These are phyloP conservation scores for Suricata suricatta DNA, from an alignment of 2,113 vertebrate genomes.

Conservation along the genomic window DNA sequence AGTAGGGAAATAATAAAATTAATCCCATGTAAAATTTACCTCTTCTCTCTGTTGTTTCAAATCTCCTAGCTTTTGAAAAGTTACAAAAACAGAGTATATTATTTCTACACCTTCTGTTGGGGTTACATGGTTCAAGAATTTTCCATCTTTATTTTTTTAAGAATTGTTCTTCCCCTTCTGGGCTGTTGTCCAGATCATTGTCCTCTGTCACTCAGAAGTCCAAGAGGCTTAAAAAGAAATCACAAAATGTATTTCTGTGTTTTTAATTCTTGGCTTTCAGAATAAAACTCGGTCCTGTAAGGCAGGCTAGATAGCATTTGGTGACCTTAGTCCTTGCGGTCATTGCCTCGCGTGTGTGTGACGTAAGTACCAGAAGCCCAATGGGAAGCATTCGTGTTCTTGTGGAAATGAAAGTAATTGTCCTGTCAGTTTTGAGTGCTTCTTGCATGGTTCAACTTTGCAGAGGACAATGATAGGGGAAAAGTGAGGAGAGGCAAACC, in stretches of 20 bases:
- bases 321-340: neutral
- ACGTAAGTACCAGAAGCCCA: neutral
- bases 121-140: slow-evolving; percentile 3
- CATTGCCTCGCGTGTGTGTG: neutral
- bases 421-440: neutral
- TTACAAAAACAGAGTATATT: neutral
- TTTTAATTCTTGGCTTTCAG: neutral
- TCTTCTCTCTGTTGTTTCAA: slow-evolving; percentile 9
- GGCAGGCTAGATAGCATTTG: neutral
- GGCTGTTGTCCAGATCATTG: neutral
- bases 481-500: neutral
- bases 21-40: neutral
- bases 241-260: neutral
- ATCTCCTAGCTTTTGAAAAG: slow-evolving; percentile 30
- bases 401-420: neutral
- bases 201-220: neutral
- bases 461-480: neutral
- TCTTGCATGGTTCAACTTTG: neutral
- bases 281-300: neutral
- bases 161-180: neutral
- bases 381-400: neutral
- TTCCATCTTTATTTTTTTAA: slow-evolving; percentile 35
- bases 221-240: neutral
- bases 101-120: neutral
- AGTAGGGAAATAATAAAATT: slow-evolving; percentile 39